phyloP scores from a whole-genome alignment of 2,113 vertebrate species.

The Chinchilla lanigera region DNA sequence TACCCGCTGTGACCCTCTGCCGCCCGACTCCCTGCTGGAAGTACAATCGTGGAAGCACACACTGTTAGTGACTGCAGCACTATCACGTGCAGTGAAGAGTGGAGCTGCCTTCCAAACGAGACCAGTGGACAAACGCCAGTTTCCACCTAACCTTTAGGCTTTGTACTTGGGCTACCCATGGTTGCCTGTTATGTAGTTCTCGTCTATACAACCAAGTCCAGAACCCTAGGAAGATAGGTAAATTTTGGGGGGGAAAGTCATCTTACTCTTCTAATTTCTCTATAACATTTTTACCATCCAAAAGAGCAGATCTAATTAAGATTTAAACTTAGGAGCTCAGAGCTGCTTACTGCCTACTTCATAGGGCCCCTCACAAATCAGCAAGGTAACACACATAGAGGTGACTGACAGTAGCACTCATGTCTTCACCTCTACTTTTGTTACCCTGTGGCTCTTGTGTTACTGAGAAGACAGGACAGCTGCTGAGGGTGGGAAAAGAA shows the following conservation, averaged over 20 bases:
- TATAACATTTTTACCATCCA: background rate
- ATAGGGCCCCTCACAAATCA: background rate
- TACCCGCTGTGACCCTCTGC: background rate
- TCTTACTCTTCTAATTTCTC: background rate
- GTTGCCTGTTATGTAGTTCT: background rate
- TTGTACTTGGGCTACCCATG: accelerated
- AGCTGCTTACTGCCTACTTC: background rate
- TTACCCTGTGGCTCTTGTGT: background rate
- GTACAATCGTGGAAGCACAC: background rate
- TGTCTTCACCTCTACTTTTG: background rate
- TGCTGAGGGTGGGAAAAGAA: background rate
- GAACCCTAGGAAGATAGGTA: background rate
- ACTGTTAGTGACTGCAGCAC: background rate
- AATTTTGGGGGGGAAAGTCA: background rate
- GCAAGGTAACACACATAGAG: background rate
- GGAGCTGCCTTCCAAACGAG: background rate
- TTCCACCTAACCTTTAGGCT: background rate
- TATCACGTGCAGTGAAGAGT: background rate
- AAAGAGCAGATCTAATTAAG: background rate
- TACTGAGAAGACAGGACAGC: background rate
- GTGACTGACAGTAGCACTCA: background rate
- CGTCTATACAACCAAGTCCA: background rate
- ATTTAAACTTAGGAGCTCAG: background rate
- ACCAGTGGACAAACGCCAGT: background rate
- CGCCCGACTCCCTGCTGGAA: background rate